These are phyloP conservation scores for Cebidichthys violaceus DNA, from an alignment of 2,113 vertebrate species.

Conservation along the genomic window DNA sequence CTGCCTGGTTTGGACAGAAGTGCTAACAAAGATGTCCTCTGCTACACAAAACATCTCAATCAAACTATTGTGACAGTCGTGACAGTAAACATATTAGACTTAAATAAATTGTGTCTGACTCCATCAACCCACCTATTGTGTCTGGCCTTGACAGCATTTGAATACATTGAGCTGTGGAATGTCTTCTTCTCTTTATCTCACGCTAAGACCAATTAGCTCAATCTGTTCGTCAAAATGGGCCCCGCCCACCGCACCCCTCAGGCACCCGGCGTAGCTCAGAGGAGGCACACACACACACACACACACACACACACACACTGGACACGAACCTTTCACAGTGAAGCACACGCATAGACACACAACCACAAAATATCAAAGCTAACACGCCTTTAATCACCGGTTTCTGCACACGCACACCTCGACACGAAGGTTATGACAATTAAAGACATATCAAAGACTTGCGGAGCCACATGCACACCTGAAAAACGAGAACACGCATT, in stretches of 20 bases:
- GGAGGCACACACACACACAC: background rate
- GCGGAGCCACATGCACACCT: background rate
- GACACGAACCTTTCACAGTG: background rate
- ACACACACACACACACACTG: background rate
- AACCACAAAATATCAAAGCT: slow-evolving; percentile 27
- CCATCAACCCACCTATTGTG: background rate
- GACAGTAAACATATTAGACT: background rate
- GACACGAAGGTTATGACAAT: background rate
- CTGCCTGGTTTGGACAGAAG: background rate
- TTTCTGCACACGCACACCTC: background rate
- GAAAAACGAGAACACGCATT: background rate
- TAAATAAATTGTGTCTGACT: slow-evolving; percentile 2
- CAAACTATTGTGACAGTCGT: background rate
- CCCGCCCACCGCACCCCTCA: slow-evolving; percentile 14
- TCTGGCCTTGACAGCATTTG: background rate
- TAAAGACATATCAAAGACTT: background rate
- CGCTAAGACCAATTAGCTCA: slow-evolving; percentile 27
- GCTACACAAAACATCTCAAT: background rate
- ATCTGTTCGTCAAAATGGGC: background rate
- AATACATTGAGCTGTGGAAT: slow-evolving; percentile 15
- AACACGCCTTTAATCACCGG: background rate
- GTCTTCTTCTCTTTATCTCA: slow-evolving; percentile 9
- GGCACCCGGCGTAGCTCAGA: background rate
- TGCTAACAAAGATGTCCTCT: background rate
- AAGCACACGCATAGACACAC: background rate